phyloP scores from a whole-genome alignment of 2,797 vertebrate species.

The Alca torda region DNA sequence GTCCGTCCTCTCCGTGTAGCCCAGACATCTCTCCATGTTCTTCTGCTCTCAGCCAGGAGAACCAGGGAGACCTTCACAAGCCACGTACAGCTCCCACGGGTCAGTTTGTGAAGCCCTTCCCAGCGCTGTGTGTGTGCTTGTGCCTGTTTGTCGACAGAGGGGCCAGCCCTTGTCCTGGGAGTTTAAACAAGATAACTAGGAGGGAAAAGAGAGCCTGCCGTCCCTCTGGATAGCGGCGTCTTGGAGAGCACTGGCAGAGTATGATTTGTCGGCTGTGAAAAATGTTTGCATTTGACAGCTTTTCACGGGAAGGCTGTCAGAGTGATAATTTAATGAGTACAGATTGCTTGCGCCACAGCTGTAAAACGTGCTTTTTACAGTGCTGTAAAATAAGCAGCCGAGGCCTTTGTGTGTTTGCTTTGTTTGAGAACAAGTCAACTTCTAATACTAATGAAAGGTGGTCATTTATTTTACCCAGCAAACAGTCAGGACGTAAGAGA shows the following conservation, averaged over 20 bases:
- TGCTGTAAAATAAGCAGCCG: constrained; percentile 70
- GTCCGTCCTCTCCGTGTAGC: neutral
- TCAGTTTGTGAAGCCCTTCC: neutral
- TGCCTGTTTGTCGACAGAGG: neutral
- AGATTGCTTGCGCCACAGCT: constrained; percentile 62
- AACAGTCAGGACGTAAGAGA: constrained; percentile 57
- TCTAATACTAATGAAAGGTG: constrained; percentile 70
- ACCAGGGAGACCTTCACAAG: neutral
- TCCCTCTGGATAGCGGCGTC: neutral
- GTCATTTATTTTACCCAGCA: constrained; percentile 74
- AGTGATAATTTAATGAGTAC: constrained; percentile 73
- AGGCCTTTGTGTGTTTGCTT: constrained; percentile 73
- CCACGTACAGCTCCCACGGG: accelerated
- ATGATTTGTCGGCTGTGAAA: constrained; percentile 57
- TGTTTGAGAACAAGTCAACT: constrained; percentile 67
- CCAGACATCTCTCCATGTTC: neutral
- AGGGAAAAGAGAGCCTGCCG: neutral
- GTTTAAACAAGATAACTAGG: constrained; percentile 25
- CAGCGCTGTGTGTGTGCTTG: accelerated
- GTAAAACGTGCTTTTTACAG: constrained; percentile 75
- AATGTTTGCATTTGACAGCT: constrained; percentile 57
- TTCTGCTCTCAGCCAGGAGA: neutral
- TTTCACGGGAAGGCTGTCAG: constrained; percentile 65
- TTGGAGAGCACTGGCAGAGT: neutral
- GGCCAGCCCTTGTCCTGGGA: neutral